Evolutionary conservation across 1,140 invertebrate genomes (phyloP), one percentile per base, ranked within the genome.

Genomic region (Pseudachorutes palmiensis): DNA sequence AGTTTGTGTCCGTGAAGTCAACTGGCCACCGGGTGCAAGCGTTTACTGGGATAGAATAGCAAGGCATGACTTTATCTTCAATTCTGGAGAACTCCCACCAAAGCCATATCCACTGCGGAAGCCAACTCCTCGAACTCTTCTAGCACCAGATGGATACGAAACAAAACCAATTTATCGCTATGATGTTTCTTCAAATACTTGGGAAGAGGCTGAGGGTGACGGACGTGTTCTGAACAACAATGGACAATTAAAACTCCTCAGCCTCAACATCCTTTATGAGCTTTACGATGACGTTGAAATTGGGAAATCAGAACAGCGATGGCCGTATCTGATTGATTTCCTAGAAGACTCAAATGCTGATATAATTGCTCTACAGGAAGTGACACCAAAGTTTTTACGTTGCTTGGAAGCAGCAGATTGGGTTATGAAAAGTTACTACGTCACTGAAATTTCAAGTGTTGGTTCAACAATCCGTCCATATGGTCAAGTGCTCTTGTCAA

Each of bases 21-120:
- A 68, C 59, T 58, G 62, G 30, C 67, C 67, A 1, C 61, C 62
- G 33, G 61, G 31, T 3, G 61, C 62, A 14, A 41, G 64, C 49
- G 33, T 64, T 45, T 36, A 64, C 32, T 68, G 67, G 67, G 67
- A 68, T 59, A 57, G 67, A 58, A 55, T 59, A 2, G 29, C 45
- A 26, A 31, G 67, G 32, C 48, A 12, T 1, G 67, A 68, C 32
- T 22, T 64, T 2, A 64, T 68, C 12, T 68, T 68, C 36, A 58
- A 59, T 22, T 68, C 67, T 26, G 67, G 67, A n/a, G 49, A 68
- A 41, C 2, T 14, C 9, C 19, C 19, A 12, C 19, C 36, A 45
- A 45, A 58, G 5, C 9, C 9, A 58, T n/a, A n/a, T n/a, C n/a
- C n/a, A n/a, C n/a, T n/a, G 24, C n/a, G 5, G 24, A 29, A 24